These are phyloP conservation scores for Ptychadena robeensis DNA, from an alignment of 2,797 vertebrate genomes.

Conservation along the genomic window DNA sequence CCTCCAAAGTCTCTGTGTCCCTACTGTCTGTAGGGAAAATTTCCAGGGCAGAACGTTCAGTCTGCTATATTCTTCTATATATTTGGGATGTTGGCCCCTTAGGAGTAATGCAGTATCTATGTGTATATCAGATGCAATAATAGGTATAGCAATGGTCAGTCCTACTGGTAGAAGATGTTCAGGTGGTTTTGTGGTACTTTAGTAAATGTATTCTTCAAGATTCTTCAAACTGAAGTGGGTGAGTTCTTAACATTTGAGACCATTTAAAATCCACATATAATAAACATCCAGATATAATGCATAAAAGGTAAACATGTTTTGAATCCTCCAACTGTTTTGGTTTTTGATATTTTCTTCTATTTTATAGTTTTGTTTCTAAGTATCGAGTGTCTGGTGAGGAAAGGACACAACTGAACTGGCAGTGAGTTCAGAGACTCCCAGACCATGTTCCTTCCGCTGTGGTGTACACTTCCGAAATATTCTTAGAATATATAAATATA, in stretches of 20 bases:
- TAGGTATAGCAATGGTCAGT: conserved; percentile 2
- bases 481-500: conserved; percentile 50
- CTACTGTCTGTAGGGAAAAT: no score
- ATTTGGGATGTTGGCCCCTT: no score
- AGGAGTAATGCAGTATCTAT: no score
- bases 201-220: conserved; percentile 10
- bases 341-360: background rate
- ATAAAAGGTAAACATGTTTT: conserved; percentile 13
- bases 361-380: conserved; percentile 30
- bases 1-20: no score
- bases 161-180: background rate
- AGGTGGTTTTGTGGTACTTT: conserved; percentile 1
- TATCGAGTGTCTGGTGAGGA: conserved; percentile 9
- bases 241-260: background rate
- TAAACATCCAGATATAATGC: background rate
- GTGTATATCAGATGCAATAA: background rate
- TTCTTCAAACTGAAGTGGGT: background rate
- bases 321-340: conserved; percentile 20
- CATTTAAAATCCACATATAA: conserved; percentile 51
- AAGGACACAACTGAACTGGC: conserved; percentile 24
- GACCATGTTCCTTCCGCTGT: conserved; percentile 38
- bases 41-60: no score
- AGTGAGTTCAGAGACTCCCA: conserved; percentile 5
- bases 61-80: no score
- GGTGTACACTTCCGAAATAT: conserved; percentile 49